Base-by-base conservation (phyloP, 2,888 invertebrate genomes). In the Hetaerina titia region DNA sequence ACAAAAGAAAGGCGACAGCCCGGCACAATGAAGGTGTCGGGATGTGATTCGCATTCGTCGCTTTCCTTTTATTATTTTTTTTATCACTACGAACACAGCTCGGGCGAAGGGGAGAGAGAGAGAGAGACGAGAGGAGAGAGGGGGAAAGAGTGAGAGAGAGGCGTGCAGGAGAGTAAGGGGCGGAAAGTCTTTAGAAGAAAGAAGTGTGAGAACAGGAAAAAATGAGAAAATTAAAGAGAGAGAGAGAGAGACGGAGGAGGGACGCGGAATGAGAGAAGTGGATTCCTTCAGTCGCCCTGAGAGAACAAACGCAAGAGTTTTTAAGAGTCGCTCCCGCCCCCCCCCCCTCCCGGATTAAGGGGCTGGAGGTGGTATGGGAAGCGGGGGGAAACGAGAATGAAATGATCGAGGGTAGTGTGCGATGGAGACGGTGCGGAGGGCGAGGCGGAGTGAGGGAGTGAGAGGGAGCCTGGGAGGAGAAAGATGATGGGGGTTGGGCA, bases 111-210 rank as follows among this genome's bases (percentile, higher is more conserved):
- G 69, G 22, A 22, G 69, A 9, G n/a, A 69, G 45, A 45, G 45
- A 45, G 4, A n/a, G 4, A 9, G 69, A 69, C 13, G 69, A 4
- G 45, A 45, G 45, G 45, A 45, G 45, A 45, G 45, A 45, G 45
- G 45, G 45, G 45, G 45, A 45, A 4, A 45, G 45, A 45, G 45
- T 45, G 45, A 45, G 45, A 45, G 4, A 45, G 45, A 45, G 45
- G 45, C 4, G 45, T 1, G 96, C 96, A 96, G 96, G 96, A 96
- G 95, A 58, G 95, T 95, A 22, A 8, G 69, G 22, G 95, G 95
- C 95, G 95, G 96, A 96, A 95, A 95, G 96, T 96, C 96, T 96
- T n/a, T 96, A 96, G 96, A 96, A 96, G 96, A 96, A 96, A 69
- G 90, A 69, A 58, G 64, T 64, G 90, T 95, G n/a, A 60, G 63